Evolutionary conservation across 2,888 invertebrate genomes (phyloP).

Genomic region (Pyrocoelia pectoralis): DNA sequence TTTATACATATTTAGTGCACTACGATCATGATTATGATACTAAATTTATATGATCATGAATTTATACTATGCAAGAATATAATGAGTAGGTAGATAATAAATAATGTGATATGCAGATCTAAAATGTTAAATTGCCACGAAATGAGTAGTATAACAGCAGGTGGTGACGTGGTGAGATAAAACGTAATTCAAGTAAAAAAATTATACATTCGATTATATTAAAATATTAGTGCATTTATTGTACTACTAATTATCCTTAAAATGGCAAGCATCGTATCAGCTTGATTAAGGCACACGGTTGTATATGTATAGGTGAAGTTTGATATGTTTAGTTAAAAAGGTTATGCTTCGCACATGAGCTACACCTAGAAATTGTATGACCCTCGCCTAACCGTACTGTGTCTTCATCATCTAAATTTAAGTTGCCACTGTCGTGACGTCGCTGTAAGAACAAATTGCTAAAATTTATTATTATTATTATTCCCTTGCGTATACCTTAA

Average conservation of each 20-base stretch:
- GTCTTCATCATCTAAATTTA: slow-evolving; percentile 69
- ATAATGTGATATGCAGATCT: no score
- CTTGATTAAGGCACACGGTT: slow-evolving; percentile 39
- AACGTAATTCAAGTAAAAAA: not conserved
- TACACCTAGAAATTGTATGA: slow-evolving; percentile 72
- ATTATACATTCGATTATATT: slow-evolving; percentile 31
- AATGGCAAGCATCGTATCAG: slow-evolving; percentile 4
- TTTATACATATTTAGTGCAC: no score
- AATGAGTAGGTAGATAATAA: no score
- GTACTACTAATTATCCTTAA: slow-evolving; percentile 14
- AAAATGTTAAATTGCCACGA: not conserved
- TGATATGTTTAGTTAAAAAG: slow-evolving; percentile 42
- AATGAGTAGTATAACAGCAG: not conserved
- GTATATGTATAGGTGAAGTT: slow-evolving; percentile 15
- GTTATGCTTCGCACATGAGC: slow-evolving; percentile 62
- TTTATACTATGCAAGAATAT: no score
- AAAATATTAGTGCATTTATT: slow-evolving; percentile 14
- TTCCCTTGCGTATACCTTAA: no score
- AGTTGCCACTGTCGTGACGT: slow-evolving; percentile 75
- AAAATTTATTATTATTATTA: slow-evolving; percentile 22
- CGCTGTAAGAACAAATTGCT: slow-evolving; percentile 64
- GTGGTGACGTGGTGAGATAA: not conserved
- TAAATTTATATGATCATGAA: no score
- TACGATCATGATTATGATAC: no score
- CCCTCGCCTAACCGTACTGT: slow-evolving; percentile 75